Evolutionary conservation across 2,113 vertebrate genomes (phyloP), one percentile per base, ranked within the genome.

Genomic region (Vanacampus margaritifer): DNA sequence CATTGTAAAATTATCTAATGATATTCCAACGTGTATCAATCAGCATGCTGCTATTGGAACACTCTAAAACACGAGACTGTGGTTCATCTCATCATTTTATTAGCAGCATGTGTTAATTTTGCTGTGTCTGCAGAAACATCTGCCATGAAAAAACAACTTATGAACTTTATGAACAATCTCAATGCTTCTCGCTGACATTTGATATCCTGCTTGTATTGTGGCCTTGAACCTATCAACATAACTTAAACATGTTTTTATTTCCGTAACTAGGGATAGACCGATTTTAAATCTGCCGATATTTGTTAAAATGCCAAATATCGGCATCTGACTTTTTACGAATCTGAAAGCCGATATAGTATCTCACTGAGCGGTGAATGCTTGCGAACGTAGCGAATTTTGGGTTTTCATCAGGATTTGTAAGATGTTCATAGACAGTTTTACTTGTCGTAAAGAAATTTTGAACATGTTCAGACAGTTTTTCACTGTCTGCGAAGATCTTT

Each of bases 11-110:
- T 14, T 46, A 17, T 16, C 16, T 53, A 5, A 53, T 53, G 50
- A 53, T 53, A 24, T 53, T 23, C 10, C 21, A 24, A 53, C 13
- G 43, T 58, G 43, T 64, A 35, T 59, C 37, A 32, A 53, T 23
- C 43, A 46, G 17, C 9, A 9, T 23, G 68, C 19, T 37, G 17
- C n/a, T 53, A n/a, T 26, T 56, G 17, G 41, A 28, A 64, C 14
- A 37, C n/a, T n/a, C 5, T 17, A 26, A 24, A 54, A 54, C 23
- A 24, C 19, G 9, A 51, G 48, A 11, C 51, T 54, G 23, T 54
- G 48, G 48, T 21, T 51, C 19, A 23, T 24, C 50, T 24, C 50
- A 14, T 56, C 53, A 56, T 68, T 12, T 24, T 70, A 37, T 64
- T 36, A 24, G 36, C 16, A 19, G 50, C 28, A 14, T 60, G 9